Base-by-base conservation (phyloP, 2,797 vertebrate genomes). In the Coilia nasus region DNA sequence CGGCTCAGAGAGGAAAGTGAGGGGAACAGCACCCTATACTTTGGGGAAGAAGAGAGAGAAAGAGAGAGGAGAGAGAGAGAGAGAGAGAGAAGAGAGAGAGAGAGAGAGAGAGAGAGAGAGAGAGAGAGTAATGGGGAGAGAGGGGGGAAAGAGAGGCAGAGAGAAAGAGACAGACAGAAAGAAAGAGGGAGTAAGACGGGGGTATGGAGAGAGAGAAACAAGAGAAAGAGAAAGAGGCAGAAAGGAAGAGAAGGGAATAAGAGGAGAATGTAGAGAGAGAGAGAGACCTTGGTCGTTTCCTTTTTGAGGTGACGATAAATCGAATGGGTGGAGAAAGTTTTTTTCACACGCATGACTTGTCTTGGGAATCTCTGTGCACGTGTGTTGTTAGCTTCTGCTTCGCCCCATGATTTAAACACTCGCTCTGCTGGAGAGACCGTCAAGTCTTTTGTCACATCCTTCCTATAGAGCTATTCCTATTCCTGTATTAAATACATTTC, bases 1-100 rank as follows among this genome's bases (percentile, higher is more conserved):
- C 3, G 10, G 62, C 25, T 25, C 62, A 10, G 62, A 64, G 62
- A 17, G 67, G 67, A 75, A 75, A 75, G 67, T 75, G 28, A 35
- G 67, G 67, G 28, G 67, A 41, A 35, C 14, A 9, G 28, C 67
- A 75, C 67, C 67, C 67, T 75, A 75, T 75, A 75, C 28, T 75
- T 75, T 35, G 23, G 23, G 62, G 59, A 12, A 17, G 15, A 35
- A 23, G n/a, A 25, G n/a, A 64, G n/a, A 64, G 60, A 64, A 6
- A 64, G 60, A 25, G 23, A 64, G 60, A 25, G 25, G 25, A 67
- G 62, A 28, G 25, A 62, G 7, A 62, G 57, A 64, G n/a, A 67
- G 25, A 67, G 62, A 31, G 67, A 12, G 62, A 64, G 35, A 41
- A 62, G 57, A 25, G 5, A 67, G 25, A 67, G 25, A 31, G 67